Conservation (phyloP, 2,888 invertebrate genomes). For the Brachylomia viminalis region DNA sequence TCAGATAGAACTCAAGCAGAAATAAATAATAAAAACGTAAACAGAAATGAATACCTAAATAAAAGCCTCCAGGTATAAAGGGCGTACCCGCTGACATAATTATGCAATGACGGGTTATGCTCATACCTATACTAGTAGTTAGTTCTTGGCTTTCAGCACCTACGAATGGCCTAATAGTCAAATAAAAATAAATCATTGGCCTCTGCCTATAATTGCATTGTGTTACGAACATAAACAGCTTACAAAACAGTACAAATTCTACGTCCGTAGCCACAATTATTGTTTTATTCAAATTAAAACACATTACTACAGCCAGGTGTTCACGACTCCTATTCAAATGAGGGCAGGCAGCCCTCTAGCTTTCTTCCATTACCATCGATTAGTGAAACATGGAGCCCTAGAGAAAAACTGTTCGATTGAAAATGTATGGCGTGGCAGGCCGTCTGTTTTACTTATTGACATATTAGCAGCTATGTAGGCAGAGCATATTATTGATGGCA, state of each 20-base stretch:
- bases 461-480: constrained; percentile 40
- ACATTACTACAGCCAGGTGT: constrained; percentile 30
- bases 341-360: constrained; percentile 6
- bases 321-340: constrained; percentile 33
- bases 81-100: too few species aligned
- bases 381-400: constrained; percentile 34
- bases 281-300: constrained; percentile 7
- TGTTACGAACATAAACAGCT: background rate
- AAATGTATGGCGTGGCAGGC: constrained; percentile 50
- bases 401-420: constrained; percentile 44
- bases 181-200: constrained; percentile 10
- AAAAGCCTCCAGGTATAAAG: too few species aligned
- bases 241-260: background rate
- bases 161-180: constrained; percentile 1
- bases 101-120: too few species aligned
- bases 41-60: too few species aligned
- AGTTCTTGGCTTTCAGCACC: background rate
- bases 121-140: too few species aligned
- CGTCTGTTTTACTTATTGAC: constrained; percentile 47
- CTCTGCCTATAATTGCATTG: background rate
- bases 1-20: too few species aligned
- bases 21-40: too few species aligned
- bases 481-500: background rate
- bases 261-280: background rate
- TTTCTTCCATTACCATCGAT: constrained; percentile 48